Evolutionary conservation across 1,140 invertebrate genomes (phyloP).

Genomic region (Phthorimaea operculella): DNA sequence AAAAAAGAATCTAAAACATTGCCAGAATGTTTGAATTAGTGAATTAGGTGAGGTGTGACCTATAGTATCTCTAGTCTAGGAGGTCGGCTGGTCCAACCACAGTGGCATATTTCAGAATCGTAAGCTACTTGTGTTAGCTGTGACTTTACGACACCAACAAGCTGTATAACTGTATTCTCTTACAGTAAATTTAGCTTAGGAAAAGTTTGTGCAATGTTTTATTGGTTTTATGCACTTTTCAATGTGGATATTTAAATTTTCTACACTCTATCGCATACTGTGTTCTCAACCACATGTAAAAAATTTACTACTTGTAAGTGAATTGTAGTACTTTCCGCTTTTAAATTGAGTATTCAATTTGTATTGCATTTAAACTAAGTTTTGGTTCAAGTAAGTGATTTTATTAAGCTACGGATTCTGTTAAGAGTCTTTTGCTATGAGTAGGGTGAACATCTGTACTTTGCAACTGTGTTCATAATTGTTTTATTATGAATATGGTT

Average conservation of each 20-base stretch:
- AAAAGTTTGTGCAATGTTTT: slow-evolving; percentile 31
- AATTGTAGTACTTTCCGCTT: not conserved
- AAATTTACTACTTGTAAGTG: not conserved
- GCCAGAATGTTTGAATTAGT: no score
- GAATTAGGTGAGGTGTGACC: not conserved
- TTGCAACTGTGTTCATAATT: not conserved
- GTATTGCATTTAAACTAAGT: slow-evolving; percentile 25
- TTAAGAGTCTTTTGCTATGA: not conserved
- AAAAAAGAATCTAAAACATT: not conserved
- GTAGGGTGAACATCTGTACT: not conserved
- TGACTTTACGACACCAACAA: no score
- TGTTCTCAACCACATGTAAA: not conserved
- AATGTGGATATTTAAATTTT: slow-evolving; percentile 51
- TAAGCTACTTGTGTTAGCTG: no score
- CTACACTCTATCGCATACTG: slow-evolving; percentile 56
- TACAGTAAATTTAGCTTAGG: no score
- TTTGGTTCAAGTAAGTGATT: slow-evolving; percentile 24
- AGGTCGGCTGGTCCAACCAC: not conserved
- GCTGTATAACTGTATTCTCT: no score
- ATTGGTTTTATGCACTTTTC: slow-evolving; percentile 46
- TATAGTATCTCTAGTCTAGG: slow-evolving; percentile 2
- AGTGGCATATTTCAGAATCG: not conserved
- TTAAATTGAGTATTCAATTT: slow-evolving; percentile 2
- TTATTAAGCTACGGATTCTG: slow-evolving; percentile 24
- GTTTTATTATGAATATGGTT: not conserved